These are phyloP conservation scores for Serrognathus titanus DNA, from an alignment of 2,888 invertebrate genomes.

Conservation along the genomic window DNA sequence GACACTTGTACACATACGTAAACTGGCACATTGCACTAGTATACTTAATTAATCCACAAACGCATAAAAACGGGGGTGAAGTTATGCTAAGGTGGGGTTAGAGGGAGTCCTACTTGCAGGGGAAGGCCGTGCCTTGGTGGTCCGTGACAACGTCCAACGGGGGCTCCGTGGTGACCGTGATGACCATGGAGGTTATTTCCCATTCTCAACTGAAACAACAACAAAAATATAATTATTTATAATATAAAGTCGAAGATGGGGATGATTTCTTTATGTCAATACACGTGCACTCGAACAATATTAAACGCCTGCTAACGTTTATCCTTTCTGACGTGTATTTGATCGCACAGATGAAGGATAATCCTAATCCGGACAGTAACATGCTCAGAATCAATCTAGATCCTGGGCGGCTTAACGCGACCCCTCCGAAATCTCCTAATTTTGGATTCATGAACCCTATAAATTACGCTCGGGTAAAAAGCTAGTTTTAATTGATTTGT, in stretches of 20 bases:
- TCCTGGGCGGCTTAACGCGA: too few species aligned
- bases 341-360: not conserved
- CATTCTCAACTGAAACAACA: slow-evolving; percentile 58
- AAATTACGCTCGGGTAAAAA: too few species aligned
- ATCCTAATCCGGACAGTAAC: slow-evolving; percentile 2
- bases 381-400: not conserved
- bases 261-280: too few species aligned
- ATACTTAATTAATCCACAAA: slow-evolving; percentile 7
- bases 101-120: slow-evolving; percentile 38
- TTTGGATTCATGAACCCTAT: too few species aligned
- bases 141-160: slow-evolving; percentile 45
- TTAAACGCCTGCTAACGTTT: too few species aligned
- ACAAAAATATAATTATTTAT: slow-evolving; percentile 33
- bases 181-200: slow-evolving; percentile 54
- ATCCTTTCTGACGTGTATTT: not conserved
- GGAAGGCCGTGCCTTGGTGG: slow-evolving; percentile 44
- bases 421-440: too few species aligned
- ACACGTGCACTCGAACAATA: not conserved
- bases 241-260: too few species aligned
- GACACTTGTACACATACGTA: too few species aligned
- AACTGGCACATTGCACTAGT: slow-evolving; percentile 30
- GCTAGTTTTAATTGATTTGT: too few species aligned
- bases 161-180: slow-evolving; percentile 43
- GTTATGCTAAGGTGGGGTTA: slow-evolving; percentile 33
- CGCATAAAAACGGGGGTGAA: not conserved